Conservation (phyloP, 2,113 vertebrate species). For the Apteryx mantelli region DNA sequence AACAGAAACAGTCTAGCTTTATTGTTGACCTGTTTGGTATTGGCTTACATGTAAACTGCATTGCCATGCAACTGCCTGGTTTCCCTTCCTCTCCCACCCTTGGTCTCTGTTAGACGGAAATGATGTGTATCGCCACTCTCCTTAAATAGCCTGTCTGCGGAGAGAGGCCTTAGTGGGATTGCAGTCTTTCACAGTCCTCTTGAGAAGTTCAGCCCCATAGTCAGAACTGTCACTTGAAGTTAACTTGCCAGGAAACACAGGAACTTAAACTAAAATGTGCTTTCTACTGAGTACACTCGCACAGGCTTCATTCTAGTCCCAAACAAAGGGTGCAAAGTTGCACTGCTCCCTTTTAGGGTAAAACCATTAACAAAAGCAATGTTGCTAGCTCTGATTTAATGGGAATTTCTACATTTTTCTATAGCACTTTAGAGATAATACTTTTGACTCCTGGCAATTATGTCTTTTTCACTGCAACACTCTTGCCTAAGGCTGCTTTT, state of each 20-base stretch:
- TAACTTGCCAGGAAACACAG: neutral
- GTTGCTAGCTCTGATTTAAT: neutral
- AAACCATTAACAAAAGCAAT: neutral
- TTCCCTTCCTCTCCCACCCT: neutral
- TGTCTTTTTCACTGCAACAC: neutral
- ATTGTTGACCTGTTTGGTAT: neutral
- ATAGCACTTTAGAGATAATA: neutral
- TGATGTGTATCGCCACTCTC: neutral
- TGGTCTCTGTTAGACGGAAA: neutral
- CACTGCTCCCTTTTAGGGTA: neutral
- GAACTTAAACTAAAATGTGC: neutral
- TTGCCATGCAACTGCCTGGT: rapidly evolving
- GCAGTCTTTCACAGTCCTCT: neutral
- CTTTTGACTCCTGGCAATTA: neutral
- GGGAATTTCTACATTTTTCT: neutral
- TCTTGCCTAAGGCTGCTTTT: neutral
- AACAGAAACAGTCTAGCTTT: neutral
- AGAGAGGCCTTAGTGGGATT: neutral
- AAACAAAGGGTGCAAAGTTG: neutral
- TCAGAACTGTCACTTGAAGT: neutral
- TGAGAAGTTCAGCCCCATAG: neutral
- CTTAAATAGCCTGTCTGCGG: neutral
- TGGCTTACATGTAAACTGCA: rapidly evolving
- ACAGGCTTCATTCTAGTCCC: neutral
- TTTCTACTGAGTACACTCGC: neutral